Base-by-base conservation (phyloP, 2,113 vertebrate species). In the Pluvialis apricaria region DNA sequence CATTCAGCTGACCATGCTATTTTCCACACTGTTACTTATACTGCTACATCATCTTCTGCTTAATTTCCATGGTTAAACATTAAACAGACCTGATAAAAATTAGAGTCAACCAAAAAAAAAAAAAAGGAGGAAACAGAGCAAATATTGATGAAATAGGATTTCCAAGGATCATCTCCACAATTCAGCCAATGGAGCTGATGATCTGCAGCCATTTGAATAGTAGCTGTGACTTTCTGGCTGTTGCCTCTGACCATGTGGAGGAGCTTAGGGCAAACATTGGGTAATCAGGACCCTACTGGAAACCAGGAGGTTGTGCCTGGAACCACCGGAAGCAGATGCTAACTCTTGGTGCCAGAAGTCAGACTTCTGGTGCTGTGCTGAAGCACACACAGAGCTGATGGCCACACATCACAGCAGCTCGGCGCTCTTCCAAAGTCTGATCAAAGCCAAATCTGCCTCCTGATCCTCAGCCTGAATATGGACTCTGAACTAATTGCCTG, bases 21-120 rank as follows among this genome's bases (percentile, higher is more conserved):
- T 81, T 45, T 58, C 52, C 58, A 68, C 9, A 4, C 70, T n/a
- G 15, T 55, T 92, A 86, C 68, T 97, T 97, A 88, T 73, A 86
- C 15, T 86, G 64, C 51, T 82, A 45, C 36, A 44, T 71, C 34
- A 60, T 65, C 61, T 72, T 81, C 82, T 71, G 44, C 52, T 36
- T 70, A 38, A 80, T 93, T 87, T 61, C 22, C 40, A 24, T 36
- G 16, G 88, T 97, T 97, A 97, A 97, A 88, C 40, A 95, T 97
- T 97, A 97, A 94, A 88, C 82, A 84, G 49, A 82, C 8, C 16
- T 2, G 82, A 92, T 78, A 95, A 90, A 93, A 69, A 77, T 38
- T 57, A 82, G 8, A 72, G 32, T 14, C 73, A 91, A 88, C 7
- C 5, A 58, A n/a, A 87, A 60, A 36, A n/a, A 87, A 60, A 36